Base-by-base conservation (phyloP, 1,140 invertebrate species). In the Euura saliciscinereae region DNA sequence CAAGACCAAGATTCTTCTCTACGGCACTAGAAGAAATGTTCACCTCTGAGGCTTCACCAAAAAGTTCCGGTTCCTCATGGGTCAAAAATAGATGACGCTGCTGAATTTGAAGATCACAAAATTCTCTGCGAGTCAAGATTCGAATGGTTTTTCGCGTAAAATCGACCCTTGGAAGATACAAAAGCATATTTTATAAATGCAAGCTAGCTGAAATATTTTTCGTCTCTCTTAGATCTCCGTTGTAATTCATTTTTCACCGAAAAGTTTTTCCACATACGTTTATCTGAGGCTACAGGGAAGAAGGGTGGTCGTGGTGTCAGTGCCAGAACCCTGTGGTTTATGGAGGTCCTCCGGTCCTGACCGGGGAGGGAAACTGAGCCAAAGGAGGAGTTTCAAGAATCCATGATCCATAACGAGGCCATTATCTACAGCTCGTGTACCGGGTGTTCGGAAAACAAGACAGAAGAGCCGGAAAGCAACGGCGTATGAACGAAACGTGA, bases 281-380 rank as follows among this genome's bases (percentile, higher is more conserved):
- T 59, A 59, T 59, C 51, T 59, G 13, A 11, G 28, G 28, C 28
- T 28, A 28, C 0, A 28, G 28, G 28, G 28, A 28, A 28, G 3
- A 8, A 59, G 51, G 51, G 51, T 11, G 13, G 8, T n/a, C 8
- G 8, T 28, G 28, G 28, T 59, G 51, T 59, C 51, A 59, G 13
- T n/a, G 51, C 51, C 51, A 59, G 51, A 59, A 59, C 51, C 13
- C 51, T 59, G 51, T 59, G 51, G 51, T 59, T 59, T 59, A 59
- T 59, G 51, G 51, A 59, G 51, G 8, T 59, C 51, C 13, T n/a
- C 8, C 51, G 13, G 51, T 59, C 51, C 51, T 59, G 51, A 8
- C 51, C 10, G 13, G 6, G 5, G 8, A n/a, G 51, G 51, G 51
- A 59, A 59, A 59, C 51, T 28, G 28, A 59, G 51, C 51, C 4